Base-by-base conservation (phyloP, 1,140 invertebrate species). In the Hormaphis cornu region DNA sequence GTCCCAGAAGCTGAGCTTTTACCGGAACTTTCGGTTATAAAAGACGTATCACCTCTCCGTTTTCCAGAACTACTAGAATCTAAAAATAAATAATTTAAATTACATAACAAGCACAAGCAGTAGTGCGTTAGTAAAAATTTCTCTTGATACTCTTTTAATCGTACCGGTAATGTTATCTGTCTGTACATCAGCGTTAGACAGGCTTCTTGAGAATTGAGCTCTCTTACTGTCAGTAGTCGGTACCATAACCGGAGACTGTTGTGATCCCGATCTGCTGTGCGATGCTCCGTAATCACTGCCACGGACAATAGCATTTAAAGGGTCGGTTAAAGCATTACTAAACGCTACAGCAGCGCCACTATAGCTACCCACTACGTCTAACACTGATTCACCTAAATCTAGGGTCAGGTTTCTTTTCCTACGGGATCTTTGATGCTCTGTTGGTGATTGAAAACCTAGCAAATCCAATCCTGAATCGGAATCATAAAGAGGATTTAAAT, bases 151-250 rank as follows among this genome's bases (percentile, higher is more conserved):
- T 33, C 4, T 6, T 33, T 6, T 6, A 33, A 85, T n/a, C 30
- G 6, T 70, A 59, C 59, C 56, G 52, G 63, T 85, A 86, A 91
- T 91, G 77, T 93, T 90, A 76, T 92, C 89, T 6, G 85, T 82
- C 18, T 88, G 87, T 54, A 85, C 84, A 77, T 91, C 89, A 20
- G 87, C 85, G 77, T 89, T 89, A 73, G 89, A 90, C 22, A 90
- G 81, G 81, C 89, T 89, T 74, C 90, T 82, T 54, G 86, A 87
- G 77, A 90, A 90, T 72, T 66, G 61, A 66, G 61, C 28, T n/a
- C 61, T 66, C 7, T 66, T 66, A 20, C 16, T 59, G 42, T 66
- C 44, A 14, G 40, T 50, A 3, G 61, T 33, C 18, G 44, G 44
- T 3, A 48, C 61, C 61, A 48, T 66, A 1, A 66, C 44, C 4